Conservation (phyloP, 2,797 vertebrate species). For the Eupleurogrammus muticus region DNA sequence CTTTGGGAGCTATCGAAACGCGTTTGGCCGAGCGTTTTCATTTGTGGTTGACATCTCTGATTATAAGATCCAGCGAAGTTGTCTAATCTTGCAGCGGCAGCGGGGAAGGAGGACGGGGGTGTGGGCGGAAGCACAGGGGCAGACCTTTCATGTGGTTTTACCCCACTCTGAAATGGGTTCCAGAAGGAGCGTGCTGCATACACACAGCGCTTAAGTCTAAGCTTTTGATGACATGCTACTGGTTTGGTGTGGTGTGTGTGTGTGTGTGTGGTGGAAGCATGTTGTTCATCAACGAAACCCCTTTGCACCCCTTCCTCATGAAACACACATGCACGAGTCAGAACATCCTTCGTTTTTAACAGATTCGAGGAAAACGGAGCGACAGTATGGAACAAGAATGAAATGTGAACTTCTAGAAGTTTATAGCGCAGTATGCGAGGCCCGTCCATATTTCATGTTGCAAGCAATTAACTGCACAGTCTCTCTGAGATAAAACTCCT, state of each 20-base stretch:
- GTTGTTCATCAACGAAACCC: constrained; percentile 13
- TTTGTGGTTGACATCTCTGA: constrained; percentile 74
- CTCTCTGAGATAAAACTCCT: constrained; percentile 31
- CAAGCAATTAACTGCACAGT: constrained; percentile 48
- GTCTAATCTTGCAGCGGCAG: constrained; percentile 73
- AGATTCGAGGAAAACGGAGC: constrained; percentile 18
- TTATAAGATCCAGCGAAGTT: constrained; percentile 78
- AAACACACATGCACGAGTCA: neutral
- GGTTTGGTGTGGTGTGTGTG: constrained; percentile 54
- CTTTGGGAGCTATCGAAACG: constrained; percentile 70
- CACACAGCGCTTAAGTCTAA: constrained; percentile 61
- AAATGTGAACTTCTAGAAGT: constrained; percentile 21
- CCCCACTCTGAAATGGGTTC: constrained; percentile 75
- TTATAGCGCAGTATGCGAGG: too few species aligned
- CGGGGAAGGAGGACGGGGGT: constrained; percentile 52
- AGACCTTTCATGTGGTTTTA: constrained; percentile 77
- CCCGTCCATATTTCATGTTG: constrained; percentile 24
- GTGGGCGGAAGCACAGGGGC: constrained; percentile 54
- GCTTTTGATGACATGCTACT: constrained; percentile 78
- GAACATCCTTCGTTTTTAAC: constrained; percentile 45
- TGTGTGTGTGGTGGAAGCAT: constrained; percentile 34
- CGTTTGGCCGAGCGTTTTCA: constrained; percentile 70
- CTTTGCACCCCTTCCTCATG: too few species aligned
- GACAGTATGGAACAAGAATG: constrained; percentile 23
- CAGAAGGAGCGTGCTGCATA: constrained; percentile 67